Percentiles rank a stretch among this genome's conserved stretches.
Conservation (phyloP, 2,797 vertebrate genomes). For the Mallotus villosus region DNA sequence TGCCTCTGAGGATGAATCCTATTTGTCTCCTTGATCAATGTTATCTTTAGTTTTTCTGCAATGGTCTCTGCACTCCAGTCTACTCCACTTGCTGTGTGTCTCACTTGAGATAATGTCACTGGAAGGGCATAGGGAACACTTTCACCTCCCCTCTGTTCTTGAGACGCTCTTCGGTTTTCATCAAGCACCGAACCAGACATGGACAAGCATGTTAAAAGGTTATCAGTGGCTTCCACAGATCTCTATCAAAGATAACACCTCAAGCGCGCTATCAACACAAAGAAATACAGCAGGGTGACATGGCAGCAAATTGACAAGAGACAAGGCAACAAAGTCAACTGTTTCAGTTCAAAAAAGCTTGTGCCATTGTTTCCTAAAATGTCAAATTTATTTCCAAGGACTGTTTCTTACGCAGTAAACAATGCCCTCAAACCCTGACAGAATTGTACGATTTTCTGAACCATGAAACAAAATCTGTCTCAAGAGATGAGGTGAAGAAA, state of each 20-base stretch:
- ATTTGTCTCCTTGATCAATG: constrained; percentile 72
- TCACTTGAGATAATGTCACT: constrained; percentile 73
- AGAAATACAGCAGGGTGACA: constrained; percentile 10
- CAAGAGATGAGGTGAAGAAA: constrained; percentile 55
- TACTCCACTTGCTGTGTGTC: constrained; percentile 61
- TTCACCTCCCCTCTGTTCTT: constrained; percentile 49
- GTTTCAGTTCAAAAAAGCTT: constrained; percentile 13
- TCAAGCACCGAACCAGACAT: constrained; percentile 59
- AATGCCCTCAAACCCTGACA: constrained; percentile 57
- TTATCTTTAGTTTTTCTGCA: constrained; percentile 55
- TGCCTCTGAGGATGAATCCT: constrained; percentile 47
- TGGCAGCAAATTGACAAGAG: neutral
- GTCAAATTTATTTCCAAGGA: constrained; percentile 46
- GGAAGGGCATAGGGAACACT: constrained; percentile 60
- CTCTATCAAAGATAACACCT: constrained; percentile 42
- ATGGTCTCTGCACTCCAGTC: constrained; percentile 51
- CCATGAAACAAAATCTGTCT: constrained; percentile 67
- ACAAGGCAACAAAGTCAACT: constrained; percentile 15
- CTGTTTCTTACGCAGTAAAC: constrained; percentile 59
- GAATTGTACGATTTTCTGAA: constrained; percentile 68
- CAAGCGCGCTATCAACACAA: constrained; percentile 21
- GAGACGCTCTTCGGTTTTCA: constrained; percentile 57
- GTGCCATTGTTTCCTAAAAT: constrained; percentile 31
- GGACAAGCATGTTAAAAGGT: constrained; percentile 55
- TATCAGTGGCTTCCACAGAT: constrained; percentile 53